Percentiles rank a stretch among this genome's conserved stretches.
Conservation (phyloP, 2,888 invertebrate genomes). For the Clitarchus hookeri region DNA sequence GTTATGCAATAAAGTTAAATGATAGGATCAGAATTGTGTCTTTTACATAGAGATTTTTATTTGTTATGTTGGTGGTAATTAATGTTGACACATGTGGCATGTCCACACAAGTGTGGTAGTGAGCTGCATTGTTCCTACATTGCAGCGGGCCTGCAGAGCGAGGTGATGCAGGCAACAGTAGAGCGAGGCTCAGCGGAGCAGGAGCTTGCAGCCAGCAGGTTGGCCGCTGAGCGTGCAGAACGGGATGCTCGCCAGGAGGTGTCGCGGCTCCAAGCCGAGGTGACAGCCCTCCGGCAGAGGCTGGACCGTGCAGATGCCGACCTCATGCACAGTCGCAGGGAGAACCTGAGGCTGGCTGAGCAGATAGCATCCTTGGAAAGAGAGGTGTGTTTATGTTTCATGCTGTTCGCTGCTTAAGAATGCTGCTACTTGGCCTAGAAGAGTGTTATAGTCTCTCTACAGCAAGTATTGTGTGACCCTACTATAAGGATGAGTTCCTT, state of each 20-base stretch:
- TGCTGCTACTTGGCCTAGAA: too few relatives aligned
- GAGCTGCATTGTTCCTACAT: slow-evolving; percentile 38
- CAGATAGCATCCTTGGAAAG: slow-evolving; percentile 79
- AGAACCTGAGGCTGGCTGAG: slow-evolving; percentile 77
- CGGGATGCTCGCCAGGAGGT: slow-evolving; percentile 77
- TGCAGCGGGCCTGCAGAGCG: slow-evolving; percentile 74
- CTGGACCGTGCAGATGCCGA: slow-evolving; percentile 82
- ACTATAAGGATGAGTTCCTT: too few relatives aligned
- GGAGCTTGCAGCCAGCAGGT: slow-evolving; percentile 72
- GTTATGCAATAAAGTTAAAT: too few relatives aligned
- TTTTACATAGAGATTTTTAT: too few relatives aligned
- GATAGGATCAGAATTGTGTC: too few relatives aligned
- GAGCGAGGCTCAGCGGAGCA: slow-evolving; percentile 81
- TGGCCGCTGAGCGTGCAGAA: slow-evolving; percentile 68
- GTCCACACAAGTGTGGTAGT: too few relatives aligned
- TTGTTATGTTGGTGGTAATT: too few relatives aligned
- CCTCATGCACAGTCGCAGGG: slow-evolving; percentile 76
- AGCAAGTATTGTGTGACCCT: too few relatives aligned
- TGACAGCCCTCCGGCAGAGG: slow-evolving; percentile 73
- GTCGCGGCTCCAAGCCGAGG: slow-evolving; percentile 73
- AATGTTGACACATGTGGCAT: too few relatives aligned
- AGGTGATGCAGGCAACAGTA: slow-evolving; percentile 73
- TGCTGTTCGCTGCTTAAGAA: too few relatives aligned
- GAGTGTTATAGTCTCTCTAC: too few relatives aligned
- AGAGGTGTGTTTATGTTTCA: slow-evolving; percentile 69